Conservation (phyloP, 2,797 vertebrate species). For the Notolabrus celidotus region DNA sequence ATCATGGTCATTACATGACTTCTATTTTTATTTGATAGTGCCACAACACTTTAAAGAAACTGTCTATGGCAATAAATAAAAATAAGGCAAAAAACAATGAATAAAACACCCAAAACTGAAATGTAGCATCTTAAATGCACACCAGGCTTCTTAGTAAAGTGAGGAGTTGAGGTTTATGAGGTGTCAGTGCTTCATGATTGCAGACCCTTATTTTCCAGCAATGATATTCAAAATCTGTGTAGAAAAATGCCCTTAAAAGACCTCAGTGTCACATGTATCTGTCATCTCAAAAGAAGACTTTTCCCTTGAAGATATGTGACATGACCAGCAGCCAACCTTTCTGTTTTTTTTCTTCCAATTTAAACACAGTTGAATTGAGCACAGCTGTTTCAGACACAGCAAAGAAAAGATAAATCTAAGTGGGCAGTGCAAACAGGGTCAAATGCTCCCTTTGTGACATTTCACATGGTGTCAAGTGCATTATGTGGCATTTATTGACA, state of each 20-base stretch:
- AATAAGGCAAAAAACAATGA: constrained; percentile 75
- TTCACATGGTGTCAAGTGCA: constrained; percentile 39
- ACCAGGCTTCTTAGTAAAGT: constrained; percentile 28
- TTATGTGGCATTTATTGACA: constrained; percentile 30
- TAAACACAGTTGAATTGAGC: constrained; percentile 22
- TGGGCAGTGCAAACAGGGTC: constrained; percentile 38
- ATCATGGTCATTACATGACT: constrained; percentile 40
- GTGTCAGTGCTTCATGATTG: constrained; percentile 18
- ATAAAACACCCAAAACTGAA: constrained; percentile 39
- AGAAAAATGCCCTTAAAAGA: constrained; percentile 30
- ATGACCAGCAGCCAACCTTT: constrained; percentile 16
- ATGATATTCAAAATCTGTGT: constrained; percentile 27
- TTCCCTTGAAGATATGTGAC: constrained; percentile 20
- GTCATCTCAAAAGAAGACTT: constrained; percentile 26
- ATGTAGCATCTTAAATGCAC: constrained; percentile 30
- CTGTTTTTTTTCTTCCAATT: background rate
- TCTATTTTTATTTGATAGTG: constrained; percentile 39
- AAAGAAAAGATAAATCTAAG: constrained; percentile 34
- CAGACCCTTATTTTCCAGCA: constrained; percentile 27
- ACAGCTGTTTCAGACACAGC: constrained; percentile 18
- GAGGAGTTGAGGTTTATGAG: constrained; percentile 28
- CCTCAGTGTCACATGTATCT: constrained; percentile 31
- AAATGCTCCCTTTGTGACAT: constrained; percentile 43
- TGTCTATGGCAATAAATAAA: constrained; percentile 61
- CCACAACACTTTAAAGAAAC: constrained; percentile 50